A percentile compares a stretch with the other conserved stretches of the same genome.
phyloP scores from a whole-genome alignment of 2,888 invertebrate species.

The Hesperia comma region DNA sequence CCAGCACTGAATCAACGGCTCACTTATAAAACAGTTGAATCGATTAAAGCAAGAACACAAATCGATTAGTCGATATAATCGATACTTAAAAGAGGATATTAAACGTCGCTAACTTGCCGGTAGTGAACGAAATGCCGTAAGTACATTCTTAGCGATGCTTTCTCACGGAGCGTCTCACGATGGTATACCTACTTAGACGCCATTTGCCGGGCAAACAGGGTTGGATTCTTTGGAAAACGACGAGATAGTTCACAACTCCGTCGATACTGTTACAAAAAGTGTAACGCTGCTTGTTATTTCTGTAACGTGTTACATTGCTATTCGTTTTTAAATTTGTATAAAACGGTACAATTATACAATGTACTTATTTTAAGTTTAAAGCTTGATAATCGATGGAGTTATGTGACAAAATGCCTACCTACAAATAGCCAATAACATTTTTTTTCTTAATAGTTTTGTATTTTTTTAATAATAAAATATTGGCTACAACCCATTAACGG shows the following conservation, averaged over 20 bases:
- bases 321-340: no score
- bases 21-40: no score
- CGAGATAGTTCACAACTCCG: conserved; percentile 9
- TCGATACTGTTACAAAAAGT: conserved; percentile 5
- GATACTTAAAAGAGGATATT: neutral
- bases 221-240: conserved; percentile 34
- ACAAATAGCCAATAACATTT: no score
- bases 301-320: neutral
- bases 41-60: no score
- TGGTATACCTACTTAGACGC: conserved; percentile 39
- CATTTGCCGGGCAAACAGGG: conserved; percentile 45
- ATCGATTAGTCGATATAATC: neutral
- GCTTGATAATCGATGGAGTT: no score
- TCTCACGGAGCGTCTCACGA: conserved; percentile 55
- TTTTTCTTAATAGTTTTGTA: no score
- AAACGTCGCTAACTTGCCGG: neutral
- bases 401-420: no score
- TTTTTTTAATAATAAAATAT: no score
- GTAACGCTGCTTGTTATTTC: neutral
- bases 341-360: no score
- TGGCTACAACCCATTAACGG: no score
- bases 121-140: conserved; percentile 18
- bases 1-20: no score
- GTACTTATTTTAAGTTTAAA: no score
- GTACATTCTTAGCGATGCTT: conserved; percentile 53